Evolutionary conservation across 2,888 invertebrate species (phyloP).

Genomic region (Rutpela maculata): DNA sequence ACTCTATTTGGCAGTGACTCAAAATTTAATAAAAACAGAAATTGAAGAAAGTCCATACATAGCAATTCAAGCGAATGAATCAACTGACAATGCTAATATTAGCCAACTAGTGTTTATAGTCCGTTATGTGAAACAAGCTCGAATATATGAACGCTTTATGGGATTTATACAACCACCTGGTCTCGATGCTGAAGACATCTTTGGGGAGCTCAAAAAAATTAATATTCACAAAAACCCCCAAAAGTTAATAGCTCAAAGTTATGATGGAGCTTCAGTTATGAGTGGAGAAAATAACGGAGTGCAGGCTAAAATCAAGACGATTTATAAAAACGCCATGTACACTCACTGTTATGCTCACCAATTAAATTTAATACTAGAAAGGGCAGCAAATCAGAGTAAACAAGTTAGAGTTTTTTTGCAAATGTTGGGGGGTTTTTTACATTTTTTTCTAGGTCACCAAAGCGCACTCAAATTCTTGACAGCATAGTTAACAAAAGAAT

Average conservation of each 20-base stretch:
- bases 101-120: conserved; percentile 21
- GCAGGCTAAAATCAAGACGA: conserved; percentile 8
- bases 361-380: background rate
- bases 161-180: conserved; percentile 27
- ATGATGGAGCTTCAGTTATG: conserved; percentile 43
- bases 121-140: conserved; percentile 8
- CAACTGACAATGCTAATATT: background rate
- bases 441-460: conserved; percentile 44
- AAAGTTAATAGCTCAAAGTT: conserved; percentile 44
- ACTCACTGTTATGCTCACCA: conserved; percentile 13
- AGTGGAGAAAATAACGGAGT: conserved; percentile 39
- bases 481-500: conserved; percentile 37
- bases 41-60: conserved; percentile 29
- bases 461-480: conserved; percentile 39
- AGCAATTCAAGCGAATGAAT: conserved; percentile 25
- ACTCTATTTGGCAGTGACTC: conserved; percentile 34
- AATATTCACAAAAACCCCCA: background rate
- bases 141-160: conserved; percentile 33
- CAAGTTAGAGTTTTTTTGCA: conserved; percentile 36
- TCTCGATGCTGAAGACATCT: conserved; percentile 7
- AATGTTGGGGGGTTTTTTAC: conserved; percentile 38
- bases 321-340: background rate
- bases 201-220: conserved; percentile 17
- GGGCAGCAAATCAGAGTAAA: background rate
- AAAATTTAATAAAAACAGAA: conserved; percentile 23